Conservation (phyloP, 2,888 invertebrate species). For the Hedya salicella region DNA sequence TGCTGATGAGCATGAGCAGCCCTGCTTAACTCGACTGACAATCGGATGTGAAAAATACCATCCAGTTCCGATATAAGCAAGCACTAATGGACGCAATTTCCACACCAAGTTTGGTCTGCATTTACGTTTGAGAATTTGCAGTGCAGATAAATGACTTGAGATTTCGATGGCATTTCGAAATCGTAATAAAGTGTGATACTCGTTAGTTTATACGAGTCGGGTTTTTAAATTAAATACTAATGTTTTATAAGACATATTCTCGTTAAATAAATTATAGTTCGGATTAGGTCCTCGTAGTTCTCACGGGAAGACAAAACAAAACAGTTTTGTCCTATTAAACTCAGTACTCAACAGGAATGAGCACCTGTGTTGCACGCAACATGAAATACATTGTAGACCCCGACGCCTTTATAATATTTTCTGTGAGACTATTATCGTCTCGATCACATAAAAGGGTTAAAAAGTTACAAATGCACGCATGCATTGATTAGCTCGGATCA, state of each 20-base stretch:
- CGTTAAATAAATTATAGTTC: constrained; percentile 12
- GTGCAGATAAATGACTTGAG: constrained; percentile 35
- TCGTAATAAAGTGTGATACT: constrained; percentile 21
- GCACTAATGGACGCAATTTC: constrained; percentile 41
- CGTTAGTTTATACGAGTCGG: constrained; percentile 16
- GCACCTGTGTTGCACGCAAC: constrained; percentile 24
- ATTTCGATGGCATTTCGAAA: constrained; percentile 35
- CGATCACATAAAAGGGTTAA: constrained; percentile 51
- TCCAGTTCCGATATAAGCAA: constrained; percentile 48
- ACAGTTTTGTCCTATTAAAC: constrained; percentile 11
- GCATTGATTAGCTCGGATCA: constrained; percentile 73
- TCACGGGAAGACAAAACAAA: constrained; percentile 18
- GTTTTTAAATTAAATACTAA: constrained; percentile 3
- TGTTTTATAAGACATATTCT: constrained; percentile 8
- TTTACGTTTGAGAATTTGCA: constrained; percentile 35
- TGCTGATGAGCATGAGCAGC: constrained; percentile 49
- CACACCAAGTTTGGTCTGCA: constrained; percentile 35
- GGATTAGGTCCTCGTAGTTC: constrained; percentile 23
- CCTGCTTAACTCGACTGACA: constrained; percentile 51
- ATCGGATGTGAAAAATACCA: constrained; percentile 51
- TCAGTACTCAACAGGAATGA: constrained; percentile 12
- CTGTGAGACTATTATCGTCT: constrained; percentile 18
- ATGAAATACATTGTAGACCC: constrained; percentile 19
- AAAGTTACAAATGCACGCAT: constrained; percentile 60
- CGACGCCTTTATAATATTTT: constrained; percentile 20